phyloP scores from a whole-genome alignment of 1,140 invertebrate genomes.

The Lordiphosa clarofinis region DNA sequence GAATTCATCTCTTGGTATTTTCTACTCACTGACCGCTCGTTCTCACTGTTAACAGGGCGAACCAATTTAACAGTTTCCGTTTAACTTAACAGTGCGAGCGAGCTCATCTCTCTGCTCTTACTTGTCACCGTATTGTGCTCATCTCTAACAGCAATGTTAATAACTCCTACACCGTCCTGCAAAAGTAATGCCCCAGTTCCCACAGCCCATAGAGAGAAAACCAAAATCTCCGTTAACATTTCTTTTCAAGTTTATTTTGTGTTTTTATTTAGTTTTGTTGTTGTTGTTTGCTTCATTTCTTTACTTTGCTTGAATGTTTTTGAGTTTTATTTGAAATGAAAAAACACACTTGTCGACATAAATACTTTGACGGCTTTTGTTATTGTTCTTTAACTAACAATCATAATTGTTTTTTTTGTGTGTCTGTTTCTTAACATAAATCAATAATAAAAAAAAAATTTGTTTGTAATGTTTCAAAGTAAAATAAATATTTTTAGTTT shows the following conservation, averaged over 20 bases:
- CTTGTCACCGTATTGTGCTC: no score
- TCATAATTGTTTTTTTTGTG: not conserved
- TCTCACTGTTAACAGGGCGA: no score
- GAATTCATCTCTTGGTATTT: no score
- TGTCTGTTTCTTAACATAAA: not conserved
- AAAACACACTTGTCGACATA: constrained; percentile 36
- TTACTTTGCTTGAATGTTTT: constrained; percentile 36
- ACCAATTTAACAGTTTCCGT: no score
- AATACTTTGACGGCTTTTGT: constrained; percentile 61
- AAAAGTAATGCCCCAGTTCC: no score
- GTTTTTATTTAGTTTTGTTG: constrained; percentile 24
- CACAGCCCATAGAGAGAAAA: no score
- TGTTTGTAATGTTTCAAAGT: constrained; percentile 4
- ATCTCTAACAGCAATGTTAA: no score
- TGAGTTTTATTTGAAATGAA: constrained; percentile 30
- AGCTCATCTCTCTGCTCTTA: no score
- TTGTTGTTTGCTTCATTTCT: constrained; percentile 33
- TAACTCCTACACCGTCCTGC: no score
- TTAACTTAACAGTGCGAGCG: no score
- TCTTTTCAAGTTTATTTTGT: constrained; percentile 2
- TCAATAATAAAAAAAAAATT: constrained; percentile 34
- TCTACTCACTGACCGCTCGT: no score
- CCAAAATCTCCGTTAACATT: no score
- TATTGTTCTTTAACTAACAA: constrained; percentile 39
- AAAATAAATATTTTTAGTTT: constrained; percentile 32